Base-by-base conservation (phyloP, 2,797 vertebrate genomes). In the Otolemur crassicaudatus region DNA sequence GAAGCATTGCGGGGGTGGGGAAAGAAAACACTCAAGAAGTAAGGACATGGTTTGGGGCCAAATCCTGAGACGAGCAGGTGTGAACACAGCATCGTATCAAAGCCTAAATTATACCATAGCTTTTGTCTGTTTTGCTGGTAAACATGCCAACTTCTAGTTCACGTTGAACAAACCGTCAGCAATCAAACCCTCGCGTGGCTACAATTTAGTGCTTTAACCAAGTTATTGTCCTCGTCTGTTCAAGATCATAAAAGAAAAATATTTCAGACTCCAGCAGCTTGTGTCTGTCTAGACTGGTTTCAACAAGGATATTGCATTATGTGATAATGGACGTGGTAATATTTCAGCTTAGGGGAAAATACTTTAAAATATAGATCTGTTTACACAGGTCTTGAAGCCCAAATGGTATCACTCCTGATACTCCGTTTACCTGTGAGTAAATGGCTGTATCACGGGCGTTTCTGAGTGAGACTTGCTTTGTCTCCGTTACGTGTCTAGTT, bases 281-380 rank as follows among this genome's bases (percentile, higher is more conserved):
- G 9, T 80, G 56, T 93, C 72, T 97, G 96, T 97, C 95, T 97
- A 98, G 96, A 97, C 95, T 94, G 72, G 85, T 94, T 97, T 97
- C 69, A 91, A 56, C 80, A 95, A 89, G 82, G 53, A 81, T 95
- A 95, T 96, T 95, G 46, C 46, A 84, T 94, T 97, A 95, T 93
- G 92, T 90, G 80, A 92, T 97, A 96, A 97, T 90, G 53, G 79
- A 87, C 65, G 49, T 91, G 86, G 76, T 84, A 95, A 75, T 87
- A 97, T 86, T 95, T 96, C 82, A 92, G 89, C 94, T 90, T 87
- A 73, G 16, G 34, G 34, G 53, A 34, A 91, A 72, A 56, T 90
- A n/a, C 7, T 93, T 96, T 85, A 72, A 76, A 96, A 86, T 88
- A 85, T 6, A 79, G 43, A 83, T 93, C 58, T 95, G 17, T 85